These are phyloP conservation scores for Anastatus disparis DNA, from an alignment of 1,140 invertebrate species.

Conservation along the genomic window DNA sequence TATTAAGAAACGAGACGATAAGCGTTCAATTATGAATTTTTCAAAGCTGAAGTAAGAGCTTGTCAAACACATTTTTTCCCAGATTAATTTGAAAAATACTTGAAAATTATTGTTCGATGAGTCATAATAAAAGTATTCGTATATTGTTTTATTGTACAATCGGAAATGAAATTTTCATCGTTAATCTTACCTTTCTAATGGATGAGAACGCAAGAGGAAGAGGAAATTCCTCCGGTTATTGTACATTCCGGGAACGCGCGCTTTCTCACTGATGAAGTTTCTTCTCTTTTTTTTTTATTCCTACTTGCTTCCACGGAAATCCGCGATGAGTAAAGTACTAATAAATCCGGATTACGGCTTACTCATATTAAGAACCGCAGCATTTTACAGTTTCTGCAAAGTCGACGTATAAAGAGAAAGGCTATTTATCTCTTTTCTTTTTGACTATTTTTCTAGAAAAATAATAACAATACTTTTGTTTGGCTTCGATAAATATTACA, in stretches of 20 bases:
- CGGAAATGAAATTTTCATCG: conserved; percentile 19
- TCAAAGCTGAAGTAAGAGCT: too few species aligned
- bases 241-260: not conserved
- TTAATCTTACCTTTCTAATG: not conserved
- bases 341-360: conserved; percentile 30
- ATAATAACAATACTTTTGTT: too few species aligned
- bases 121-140: conserved; percentile 17
- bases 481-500: too few species aligned
- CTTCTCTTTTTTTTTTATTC: too few species aligned
- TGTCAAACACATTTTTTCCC: not conserved
- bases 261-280: conserved; percentile 14
- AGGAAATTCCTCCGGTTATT: conserved; percentile 2
- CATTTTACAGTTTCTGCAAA: not conserved
- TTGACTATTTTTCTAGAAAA: not conserved
- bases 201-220: not conserved
- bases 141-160: conserved; percentile 1
- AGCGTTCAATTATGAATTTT: too few species aligned
- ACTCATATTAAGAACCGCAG: not conserved
- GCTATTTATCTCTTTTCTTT: not conserved
- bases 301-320: not conserved
- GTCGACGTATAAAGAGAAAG: not conserved
- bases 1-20: too few species aligned
- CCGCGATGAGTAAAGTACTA: conserved; percentile 2
- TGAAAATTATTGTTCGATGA: conserved; percentile 15
- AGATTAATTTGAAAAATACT: conserved; percentile 10